phyloP scores from a whole-genome alignment of 2,113 vertebrate species.

The Tilapia sparmanii region DNA sequence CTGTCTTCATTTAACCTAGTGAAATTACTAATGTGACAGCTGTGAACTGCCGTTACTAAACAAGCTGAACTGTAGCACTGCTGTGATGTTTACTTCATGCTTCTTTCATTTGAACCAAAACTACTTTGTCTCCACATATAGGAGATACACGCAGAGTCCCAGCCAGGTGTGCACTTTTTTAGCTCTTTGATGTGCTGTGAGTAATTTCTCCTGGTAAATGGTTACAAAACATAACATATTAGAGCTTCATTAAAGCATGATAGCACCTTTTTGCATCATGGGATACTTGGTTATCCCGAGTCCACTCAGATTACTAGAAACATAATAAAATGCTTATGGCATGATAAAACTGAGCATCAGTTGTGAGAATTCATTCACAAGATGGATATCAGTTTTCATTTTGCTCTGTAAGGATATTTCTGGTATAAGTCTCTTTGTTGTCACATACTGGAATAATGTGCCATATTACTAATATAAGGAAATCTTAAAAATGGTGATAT shows the following conservation, averaged over 20 bases:
- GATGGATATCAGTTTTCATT: background rate
- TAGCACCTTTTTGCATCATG: background rate
- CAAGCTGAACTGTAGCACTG: background rate
- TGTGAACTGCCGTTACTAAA: background rate
- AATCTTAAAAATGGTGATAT: background rate
- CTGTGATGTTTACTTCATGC: constrained; percentile 8
- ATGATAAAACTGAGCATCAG: background rate
- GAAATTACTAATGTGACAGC: background rate
- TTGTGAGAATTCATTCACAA: background rate
- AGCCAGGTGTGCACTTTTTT: constrained; percentile 74
- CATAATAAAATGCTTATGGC: background rate
- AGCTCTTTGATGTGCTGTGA: background rate
- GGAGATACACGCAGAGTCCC: constrained; percentile 78
- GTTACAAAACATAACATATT: background rate
- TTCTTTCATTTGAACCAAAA: constrained; percentile 37
- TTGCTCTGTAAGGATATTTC: background rate
- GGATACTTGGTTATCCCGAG: background rate
- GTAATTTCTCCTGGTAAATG: background rate
- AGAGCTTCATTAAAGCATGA: background rate
- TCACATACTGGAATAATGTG: background rate
- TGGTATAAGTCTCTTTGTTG: background rate
- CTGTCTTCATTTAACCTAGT: background rate
- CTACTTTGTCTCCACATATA: constrained; percentile 71
- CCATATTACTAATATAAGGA: background rate
- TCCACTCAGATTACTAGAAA: background rate